Percentiles rank a stretch among this genome's conserved stretches.
phyloP scores from a whole-genome alignment of 2,888 invertebrate genomes.

The Tetheella fluctuosa region DNA sequence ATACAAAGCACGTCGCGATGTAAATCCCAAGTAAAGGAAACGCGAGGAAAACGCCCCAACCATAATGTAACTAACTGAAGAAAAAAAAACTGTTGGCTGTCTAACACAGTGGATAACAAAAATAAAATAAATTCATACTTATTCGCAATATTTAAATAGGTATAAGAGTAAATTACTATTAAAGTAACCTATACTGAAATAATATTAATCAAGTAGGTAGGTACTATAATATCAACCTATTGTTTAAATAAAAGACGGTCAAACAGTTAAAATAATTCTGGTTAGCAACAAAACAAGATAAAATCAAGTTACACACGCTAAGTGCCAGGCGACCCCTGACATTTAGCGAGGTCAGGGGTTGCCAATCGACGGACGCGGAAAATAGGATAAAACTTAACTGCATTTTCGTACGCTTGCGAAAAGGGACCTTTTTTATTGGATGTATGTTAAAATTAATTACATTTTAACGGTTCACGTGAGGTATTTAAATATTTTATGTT shows the following conservation, averaged over 20 bases:
- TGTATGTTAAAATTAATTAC: conserved; percentile 2
- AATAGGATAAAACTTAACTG: conserved; percentile 1
- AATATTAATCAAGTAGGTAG: too few species aligned
- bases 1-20: too few species aligned
- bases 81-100: too few species aligned
- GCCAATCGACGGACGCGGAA: conserved; percentile 18
- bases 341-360: conserved; percentile 28
- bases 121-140: not conserved
- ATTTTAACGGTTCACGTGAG: conserved; percentile 4
- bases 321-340: conserved; percentile 20
- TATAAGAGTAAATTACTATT: too few species aligned
- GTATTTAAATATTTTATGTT: not conserved
- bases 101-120: not conserved
- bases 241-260: not conserved
- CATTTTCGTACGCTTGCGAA: not conserved
- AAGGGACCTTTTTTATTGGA: not conserved
- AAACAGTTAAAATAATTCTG: not conserved
- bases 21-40: not conserved
- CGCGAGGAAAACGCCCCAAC: not conserved
- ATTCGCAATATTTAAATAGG: too few species aligned
- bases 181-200: too few species aligned
- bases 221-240: not conserved
- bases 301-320: conserved; percentile 3
- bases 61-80: not conserved
- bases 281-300: conserved; percentile 7